These are phyloP conservation scores for Augiades crinisus DNA, from an alignment of 2,888 invertebrate species.

Conservation along the genomic window DNA sequence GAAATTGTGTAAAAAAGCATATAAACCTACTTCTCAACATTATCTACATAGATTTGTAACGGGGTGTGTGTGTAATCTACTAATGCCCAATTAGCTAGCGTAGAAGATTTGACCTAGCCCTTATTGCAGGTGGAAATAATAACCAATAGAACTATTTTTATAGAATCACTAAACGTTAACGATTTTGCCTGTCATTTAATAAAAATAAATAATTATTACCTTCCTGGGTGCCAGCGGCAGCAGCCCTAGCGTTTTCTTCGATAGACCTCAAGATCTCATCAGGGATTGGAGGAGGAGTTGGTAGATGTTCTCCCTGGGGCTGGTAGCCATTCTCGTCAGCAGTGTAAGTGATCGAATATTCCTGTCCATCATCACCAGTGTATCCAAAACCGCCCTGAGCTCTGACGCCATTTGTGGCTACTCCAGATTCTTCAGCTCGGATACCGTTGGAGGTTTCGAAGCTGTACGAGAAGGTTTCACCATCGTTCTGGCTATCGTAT, in stretches of 20 bases:
- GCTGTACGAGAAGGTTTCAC: conserved; percentile 62
- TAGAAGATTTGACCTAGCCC: no score
- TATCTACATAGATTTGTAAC: no score
- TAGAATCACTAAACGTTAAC: no score
- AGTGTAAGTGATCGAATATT: conserved; percentile 64
- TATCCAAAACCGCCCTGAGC: conserved; percentile 70
- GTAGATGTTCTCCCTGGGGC: conserved; percentile 68
- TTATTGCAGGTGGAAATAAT: no score
- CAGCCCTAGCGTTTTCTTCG: conserved; percentile 67
- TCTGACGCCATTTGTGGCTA: conserved; percentile 67
- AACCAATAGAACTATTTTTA: no score
- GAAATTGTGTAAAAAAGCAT: no score
- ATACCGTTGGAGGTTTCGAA: conserved; percentile 75
- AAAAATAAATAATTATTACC: conserved; percentile 42
- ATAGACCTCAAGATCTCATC: conserved; percentile 69
- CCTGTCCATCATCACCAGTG: conserved; percentile 69
- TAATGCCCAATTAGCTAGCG: no score
- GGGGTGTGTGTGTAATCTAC: no score
- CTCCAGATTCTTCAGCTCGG: conserved; percentile 68
- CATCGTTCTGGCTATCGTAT: conserved; percentile 66
- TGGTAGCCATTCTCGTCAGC: conserved; percentile 72
- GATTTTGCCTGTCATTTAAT: neutral
- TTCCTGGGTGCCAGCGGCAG: conserved; percentile 73
- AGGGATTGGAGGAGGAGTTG: conserved; percentile 71
- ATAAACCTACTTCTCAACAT: no score